Conservation (phyloP, 2,113 vertebrate genomes). For the Physeter macrocephalus region DNA sequence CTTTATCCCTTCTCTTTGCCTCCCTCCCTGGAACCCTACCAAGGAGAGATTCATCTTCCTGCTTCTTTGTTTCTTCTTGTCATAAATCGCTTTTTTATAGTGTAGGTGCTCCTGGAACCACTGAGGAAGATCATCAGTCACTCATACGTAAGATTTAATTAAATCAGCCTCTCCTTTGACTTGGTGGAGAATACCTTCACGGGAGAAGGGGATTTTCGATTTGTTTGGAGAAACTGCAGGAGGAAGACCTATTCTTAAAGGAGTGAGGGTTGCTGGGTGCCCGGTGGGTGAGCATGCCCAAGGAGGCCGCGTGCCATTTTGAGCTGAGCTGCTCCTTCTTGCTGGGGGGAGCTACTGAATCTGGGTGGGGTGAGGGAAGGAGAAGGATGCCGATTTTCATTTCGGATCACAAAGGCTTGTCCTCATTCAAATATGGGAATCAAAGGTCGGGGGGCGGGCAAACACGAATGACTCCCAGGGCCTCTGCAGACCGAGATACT, state of each 20-base stretch:
- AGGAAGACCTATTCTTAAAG: not conserved
- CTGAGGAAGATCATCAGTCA: not conserved
- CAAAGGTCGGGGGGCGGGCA: not conserved
- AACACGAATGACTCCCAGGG: not conserved
- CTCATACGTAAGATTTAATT: not conserved
- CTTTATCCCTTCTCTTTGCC: not conserved
- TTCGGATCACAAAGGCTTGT: not conserved
- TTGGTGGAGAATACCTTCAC: not conserved
- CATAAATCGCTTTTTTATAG: not conserved
- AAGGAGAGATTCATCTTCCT: accelerated
- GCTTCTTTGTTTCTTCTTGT: not conserved
- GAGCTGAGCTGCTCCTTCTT: not conserved
- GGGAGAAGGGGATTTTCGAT: not conserved
- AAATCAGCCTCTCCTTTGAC: not conserved
- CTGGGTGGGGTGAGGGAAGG: not conserved
- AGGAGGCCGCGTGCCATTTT: not conserved
- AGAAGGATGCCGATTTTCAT: not conserved
- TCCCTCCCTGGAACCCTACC: not conserved
- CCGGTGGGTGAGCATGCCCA: accelerated
- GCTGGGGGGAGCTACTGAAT: not conserved
- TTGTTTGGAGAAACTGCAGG: not conserved
- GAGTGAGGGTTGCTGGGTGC: not conserved
- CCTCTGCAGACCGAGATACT: not conserved
- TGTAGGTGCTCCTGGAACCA: not conserved
- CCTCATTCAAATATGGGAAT: not conserved